Percentiles rank a stretch among this genome's conserved stretches.
Evolutionary conservation across 2,113 vertebrate genomes (phyloP).

Genomic region (Oryzias celebensis): DNA sequence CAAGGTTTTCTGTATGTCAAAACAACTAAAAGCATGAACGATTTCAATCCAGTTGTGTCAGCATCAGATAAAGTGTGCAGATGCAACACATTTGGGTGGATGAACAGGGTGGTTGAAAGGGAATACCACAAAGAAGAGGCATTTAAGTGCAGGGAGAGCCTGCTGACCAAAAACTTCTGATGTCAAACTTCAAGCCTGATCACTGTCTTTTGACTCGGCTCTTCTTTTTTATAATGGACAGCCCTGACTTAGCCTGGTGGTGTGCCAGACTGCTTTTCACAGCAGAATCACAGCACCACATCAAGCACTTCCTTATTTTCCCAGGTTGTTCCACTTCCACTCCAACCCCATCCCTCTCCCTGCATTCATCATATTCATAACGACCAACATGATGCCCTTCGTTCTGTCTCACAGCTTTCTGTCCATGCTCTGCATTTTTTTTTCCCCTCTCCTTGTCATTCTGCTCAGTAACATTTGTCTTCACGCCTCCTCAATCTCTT

Average conservation of each 20-base stretch:
- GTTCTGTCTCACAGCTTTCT: slow-evolving; percentile 36
- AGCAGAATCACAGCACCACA: slow-evolving; percentile 53
- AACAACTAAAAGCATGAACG: too few species aligned
- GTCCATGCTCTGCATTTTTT: slow-evolving; percentile 28
- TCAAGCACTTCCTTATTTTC: slow-evolving; percentile 47
- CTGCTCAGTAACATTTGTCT: slow-evolving; percentile 58
- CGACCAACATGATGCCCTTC: slow-evolving; percentile 35
- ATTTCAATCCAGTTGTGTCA: too few species aligned
- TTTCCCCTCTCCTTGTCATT: slow-evolving; percentile 10
- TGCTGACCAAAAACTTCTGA: too few species aligned
- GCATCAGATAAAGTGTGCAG: too few species aligned
- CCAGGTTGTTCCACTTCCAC: slow-evolving; percentile 21
- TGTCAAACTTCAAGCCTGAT: too few species aligned
- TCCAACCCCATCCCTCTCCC: slow-evolving; percentile 18
- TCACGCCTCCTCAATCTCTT: slow-evolving; percentile 54
- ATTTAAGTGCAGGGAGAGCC: too few species aligned
- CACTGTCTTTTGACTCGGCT: too few species aligned
- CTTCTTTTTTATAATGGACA: slow-evolving; percentile 32
- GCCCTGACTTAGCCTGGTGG: slow-evolving; percentile 24
- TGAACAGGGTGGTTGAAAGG: too few species aligned
- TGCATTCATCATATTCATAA: slow-evolving; percentile 20
- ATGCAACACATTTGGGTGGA: too few species aligned
- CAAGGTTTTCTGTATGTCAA: too few species aligned
- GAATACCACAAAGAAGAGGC: too few species aligned
- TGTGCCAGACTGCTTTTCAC: slow-evolving; percentile 42